These are phyloP conservation scores for Tachysurus vachellii DNA, from an alignment of 2,113 vertebrate genomes.

Conservation along the genomic window DNA sequence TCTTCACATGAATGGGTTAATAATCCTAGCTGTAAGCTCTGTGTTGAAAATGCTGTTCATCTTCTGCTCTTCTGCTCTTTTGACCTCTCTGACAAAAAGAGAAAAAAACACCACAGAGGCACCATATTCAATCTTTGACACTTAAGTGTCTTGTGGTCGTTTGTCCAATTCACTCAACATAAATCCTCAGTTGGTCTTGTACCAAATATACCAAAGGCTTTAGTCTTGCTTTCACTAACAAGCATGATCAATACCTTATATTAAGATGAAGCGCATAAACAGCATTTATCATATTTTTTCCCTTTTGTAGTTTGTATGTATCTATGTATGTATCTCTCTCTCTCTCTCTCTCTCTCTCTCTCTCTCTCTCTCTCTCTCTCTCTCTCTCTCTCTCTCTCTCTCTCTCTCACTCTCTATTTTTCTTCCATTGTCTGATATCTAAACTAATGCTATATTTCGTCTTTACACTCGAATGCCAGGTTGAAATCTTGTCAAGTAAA, in stretches of 20 bases:
- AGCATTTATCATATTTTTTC: not conserved
- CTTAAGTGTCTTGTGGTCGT: not conserved
- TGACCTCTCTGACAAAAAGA: not conserved
- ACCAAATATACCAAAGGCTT: not conserved
- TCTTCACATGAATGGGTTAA: conserved; percentile 2
- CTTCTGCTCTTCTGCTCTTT: not conserved
- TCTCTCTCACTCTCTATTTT: too few relatives aligned
- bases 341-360: not conserved
- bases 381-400: not conserved
- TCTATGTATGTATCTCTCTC: not conserved
- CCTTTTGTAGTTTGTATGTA: not conserved
- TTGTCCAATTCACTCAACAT: not conserved
- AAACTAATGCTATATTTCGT: not conserved
- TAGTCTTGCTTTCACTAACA: not conserved
- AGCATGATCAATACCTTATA: not conserved
- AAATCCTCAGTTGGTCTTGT: not conserved
- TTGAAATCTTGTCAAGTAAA: conserved; percentile 2
- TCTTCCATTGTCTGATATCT: conserved; percentile 4
- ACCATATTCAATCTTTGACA: not conserved
- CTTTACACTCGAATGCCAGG: not conserved
- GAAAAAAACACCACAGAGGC: not conserved
- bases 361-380: too few relatives aligned
- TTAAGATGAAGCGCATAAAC: not conserved
- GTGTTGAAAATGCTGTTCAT: not conserved
- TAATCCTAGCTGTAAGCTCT: not conserved